Percentiles rank a stretch among this genome's conserved stretches.
Conservation (phyloP, 1,140 invertebrate species). For the Pomacea maculata region DNA sequence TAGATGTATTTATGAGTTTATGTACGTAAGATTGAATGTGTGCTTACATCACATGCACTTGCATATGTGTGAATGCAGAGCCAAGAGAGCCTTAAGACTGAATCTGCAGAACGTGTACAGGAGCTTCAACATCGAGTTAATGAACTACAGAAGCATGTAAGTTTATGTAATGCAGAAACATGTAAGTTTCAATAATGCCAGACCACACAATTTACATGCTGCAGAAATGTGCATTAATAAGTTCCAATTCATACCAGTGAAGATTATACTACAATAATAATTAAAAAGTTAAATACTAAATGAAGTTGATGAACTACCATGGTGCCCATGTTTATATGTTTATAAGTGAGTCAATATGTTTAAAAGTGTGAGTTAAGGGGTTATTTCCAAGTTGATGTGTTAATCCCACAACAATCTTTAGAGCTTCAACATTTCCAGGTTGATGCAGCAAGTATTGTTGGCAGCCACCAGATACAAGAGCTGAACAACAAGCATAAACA, state of each 20-base stretch:
- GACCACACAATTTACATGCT: too few relatives aligned
- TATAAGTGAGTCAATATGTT: too few relatives aligned
- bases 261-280: too few relatives aligned
- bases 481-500: conserved; percentile 45
- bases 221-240: too few relatives aligned
- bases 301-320: too few relatives aligned
- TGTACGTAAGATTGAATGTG: too few relatives aligned
- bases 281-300: too few relatives aligned
- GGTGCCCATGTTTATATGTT: too few relatives aligned
- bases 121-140: conserved; percentile 41
- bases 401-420: too few relatives aligned
- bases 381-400: background rate
- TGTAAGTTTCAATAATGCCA: too few relatives aligned
- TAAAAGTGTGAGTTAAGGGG: background rate
- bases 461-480: conserved; percentile 58
- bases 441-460: conserved; percentile 53
- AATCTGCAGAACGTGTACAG: conserved; percentile 40
- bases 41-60: background rate
- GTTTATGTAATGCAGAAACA: background rate
- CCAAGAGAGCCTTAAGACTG: conserved; percentile 17
- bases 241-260: too few relatives aligned
- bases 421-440: conserved; percentile 30
- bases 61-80: background rate
- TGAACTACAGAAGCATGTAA: conserved; percentile 51
- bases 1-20: background rate